Conservation (phyloP, 2,888 invertebrate species). For the Lamproptera curius region DNA sequence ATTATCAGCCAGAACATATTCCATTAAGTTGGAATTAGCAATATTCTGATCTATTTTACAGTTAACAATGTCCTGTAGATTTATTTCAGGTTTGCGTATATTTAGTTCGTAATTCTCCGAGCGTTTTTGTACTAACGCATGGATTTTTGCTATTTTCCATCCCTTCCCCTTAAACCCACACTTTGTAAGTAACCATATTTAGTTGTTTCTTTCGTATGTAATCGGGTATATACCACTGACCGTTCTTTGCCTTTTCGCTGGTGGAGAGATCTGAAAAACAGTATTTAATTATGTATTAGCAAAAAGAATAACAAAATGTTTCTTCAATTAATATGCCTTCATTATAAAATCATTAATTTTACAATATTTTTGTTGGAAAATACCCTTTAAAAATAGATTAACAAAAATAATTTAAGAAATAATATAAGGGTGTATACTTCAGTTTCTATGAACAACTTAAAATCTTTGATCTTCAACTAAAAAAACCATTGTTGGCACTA, state of each 20-base stretch:
- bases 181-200: slow-evolving; percentile 29
- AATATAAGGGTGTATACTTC: too few species aligned
- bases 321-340: too few species aligned
- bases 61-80: slow-evolving; percentile 38
- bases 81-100: slow-evolving; percentile 26
- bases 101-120: slow-evolving; percentile 1
- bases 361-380: too few species aligned
- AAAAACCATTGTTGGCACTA: too few species aligned
- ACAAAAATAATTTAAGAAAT: too few species aligned
- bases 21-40: slow-evolving; percentile 14
- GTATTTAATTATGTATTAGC: too few species aligned
- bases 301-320: too few species aligned
- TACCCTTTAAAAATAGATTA: too few species aligned
- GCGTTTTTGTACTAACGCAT: slow-evolving; percentile 46
- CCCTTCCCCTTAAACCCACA: slow-evolving; percentile 38
- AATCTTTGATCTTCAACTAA: too few species aligned
- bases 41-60: slow-evolving; percentile 24
- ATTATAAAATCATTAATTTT: too few species aligned
- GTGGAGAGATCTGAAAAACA: slow-evolving; percentile 13
- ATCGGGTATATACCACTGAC: slow-evolving; percentile 52
- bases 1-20: slow-evolving; percentile 9
- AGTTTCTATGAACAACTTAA: too few species aligned
- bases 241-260: slow-evolving; percentile 34
- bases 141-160: slow-evolving; percentile 50
- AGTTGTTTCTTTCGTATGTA: slow-evolving; percentile 27